These are phyloP conservation scores for Xyliphius kryptos DNA, from an alignment of 2,113 vertebrate species.

Conservation along the genomic window DNA sequence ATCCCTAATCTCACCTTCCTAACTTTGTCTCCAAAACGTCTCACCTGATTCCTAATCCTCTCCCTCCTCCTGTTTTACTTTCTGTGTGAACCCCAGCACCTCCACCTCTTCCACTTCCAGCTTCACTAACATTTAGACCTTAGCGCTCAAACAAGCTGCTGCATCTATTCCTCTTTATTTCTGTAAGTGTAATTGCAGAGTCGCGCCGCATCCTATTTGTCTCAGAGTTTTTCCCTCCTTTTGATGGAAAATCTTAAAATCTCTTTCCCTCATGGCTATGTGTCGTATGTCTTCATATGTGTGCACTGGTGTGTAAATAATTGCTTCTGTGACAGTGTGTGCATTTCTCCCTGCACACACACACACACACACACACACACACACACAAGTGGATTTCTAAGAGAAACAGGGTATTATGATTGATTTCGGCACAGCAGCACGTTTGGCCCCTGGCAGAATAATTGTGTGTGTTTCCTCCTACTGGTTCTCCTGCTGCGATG, in stretches of 20 bases:
- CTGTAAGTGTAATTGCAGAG: no score
- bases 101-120: no score
- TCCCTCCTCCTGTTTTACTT: no score
- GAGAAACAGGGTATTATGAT: neutral
- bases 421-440: neutral
- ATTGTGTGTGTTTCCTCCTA: neutral
- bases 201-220: neutral
- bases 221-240: conserved; percentile 1
- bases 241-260: conserved; percentile 7
- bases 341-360: neutral
- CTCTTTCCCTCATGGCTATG: neutral
- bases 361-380: no score
- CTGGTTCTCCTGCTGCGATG: neutral
- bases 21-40: no score
- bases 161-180: no score
- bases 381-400: neutral
- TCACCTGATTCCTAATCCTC: no score
- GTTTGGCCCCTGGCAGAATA: neutral
- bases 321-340: conserved; percentile 16
- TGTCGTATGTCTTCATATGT: conserved; percentile 4
- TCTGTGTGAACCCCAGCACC: no score
- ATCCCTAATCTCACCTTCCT: no score
- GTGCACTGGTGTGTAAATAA: conserved; percentile 14
- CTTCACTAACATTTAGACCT: no score
- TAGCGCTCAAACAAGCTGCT: no score